Conservation (phyloP, 1,140 invertebrate genomes). For the Philopotamus ludificatus region DNA sequence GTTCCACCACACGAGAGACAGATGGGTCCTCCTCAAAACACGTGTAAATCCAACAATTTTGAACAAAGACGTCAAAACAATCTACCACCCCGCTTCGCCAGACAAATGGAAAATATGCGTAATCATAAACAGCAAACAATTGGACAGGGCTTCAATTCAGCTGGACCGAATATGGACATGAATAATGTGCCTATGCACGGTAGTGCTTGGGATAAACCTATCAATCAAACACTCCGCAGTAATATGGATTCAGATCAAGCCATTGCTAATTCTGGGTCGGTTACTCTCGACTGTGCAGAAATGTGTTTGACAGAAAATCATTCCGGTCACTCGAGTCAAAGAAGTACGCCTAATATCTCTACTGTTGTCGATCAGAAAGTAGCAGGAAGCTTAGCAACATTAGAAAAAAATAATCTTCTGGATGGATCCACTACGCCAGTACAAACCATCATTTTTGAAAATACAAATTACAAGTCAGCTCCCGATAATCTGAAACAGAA, state of each 20-base stretch:
- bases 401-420: conserved; percentile 57
- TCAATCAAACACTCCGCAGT: conserved; percentile 63
- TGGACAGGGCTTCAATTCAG: conserved; percentile 41
- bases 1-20: conserved; percentile 55
- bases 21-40: conserved; percentile 44
- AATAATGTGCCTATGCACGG: conserved; percentile 65
- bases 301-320: conserved; percentile 46
- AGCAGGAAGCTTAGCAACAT: conserved; percentile 43
- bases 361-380: conserved; percentile 52
- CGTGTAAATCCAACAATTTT: conserved; percentile 50
- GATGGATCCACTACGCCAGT: conserved; percentile 75
- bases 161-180: conserved; percentile 51
- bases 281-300: conserved; percentile 49
- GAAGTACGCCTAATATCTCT: conserved; percentile 60
- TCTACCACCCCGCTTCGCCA: conserved; percentile 79
- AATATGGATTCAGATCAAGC: conserved; percentile 46
- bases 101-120: conserved; percentile 61
- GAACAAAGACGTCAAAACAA: conserved; percentile 61
- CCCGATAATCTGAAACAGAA: conserved; percentile 63
- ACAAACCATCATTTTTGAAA: conserved; percentile 89
- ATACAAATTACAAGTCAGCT: conserved; percentile 80
- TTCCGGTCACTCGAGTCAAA: conserved; percentile 56
- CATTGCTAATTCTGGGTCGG: conserved; percentile 44
- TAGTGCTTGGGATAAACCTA: conserved; percentile 86
- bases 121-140: conserved; percentile 34